Evolutionary conservation across 2,113 vertebrate genomes (phyloP), one percentile per base, ranked within the genome.

Genomic region (Tupaia tana): DNA sequence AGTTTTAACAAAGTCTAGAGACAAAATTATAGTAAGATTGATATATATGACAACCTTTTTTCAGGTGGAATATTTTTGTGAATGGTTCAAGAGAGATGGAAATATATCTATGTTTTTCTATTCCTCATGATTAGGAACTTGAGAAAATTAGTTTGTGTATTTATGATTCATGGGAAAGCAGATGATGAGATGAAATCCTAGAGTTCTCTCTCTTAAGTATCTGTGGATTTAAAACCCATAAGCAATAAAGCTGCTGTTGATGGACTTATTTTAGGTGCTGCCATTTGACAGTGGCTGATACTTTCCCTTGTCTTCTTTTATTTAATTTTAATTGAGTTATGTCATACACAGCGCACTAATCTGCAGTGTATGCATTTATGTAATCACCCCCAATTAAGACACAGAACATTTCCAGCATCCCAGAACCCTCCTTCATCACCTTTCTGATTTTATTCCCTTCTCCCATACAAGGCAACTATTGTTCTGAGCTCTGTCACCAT

Each of bases 241-340:
- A 90, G 43, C 27, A 87, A 10, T 79, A 74, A 75, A 90, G 31
- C 27, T 66, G n/a, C n/a, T 85, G 6, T 56, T 85, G 87, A 22
- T 81, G 2, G 20, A 63, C 67, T 80, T 91, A 86, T 90, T 95
- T 59, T 83, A 90, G 73, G 75, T 74, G 79, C 24, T 95, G 9
- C 18, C 18, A 88, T 89, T 66, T 88, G 34, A 90, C 64, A 79
- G 27, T 52, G 19, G 61, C 63, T 56, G 85, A 15, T 81, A 9
- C 59, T 92, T 90, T 70, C 73, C 19, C n/a, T 90, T 96, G 24
- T 71, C 19, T 75, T 63, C 24, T 64, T 92, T 56, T 52, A 82
- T 77, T 88, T 67, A 2, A 52, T 96, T 93, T 86, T 69, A 54
- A 71, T 61, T 91, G 31, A 82, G 27, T 77, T 92, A 79, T 52